These are phyloP conservation scores for Crocallis elinguaria DNA, from an alignment of 2,888 invertebrate genomes.

Conservation along the genomic window DNA sequence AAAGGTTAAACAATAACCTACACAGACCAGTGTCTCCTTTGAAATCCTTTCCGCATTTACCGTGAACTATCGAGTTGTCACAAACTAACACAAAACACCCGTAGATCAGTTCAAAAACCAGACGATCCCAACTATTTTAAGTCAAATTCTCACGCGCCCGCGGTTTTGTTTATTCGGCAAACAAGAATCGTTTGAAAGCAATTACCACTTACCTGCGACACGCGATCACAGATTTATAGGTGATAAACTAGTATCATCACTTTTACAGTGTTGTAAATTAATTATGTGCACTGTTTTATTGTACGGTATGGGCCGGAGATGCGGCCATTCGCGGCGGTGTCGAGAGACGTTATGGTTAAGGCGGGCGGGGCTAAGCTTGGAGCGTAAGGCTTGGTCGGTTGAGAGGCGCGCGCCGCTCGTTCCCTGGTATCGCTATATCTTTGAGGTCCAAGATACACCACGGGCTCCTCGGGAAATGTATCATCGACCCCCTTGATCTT, in stretches of 20 bases:
- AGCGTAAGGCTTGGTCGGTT: slow-evolving; percentile 42
- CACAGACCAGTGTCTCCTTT: slow-evolving; percentile 39
- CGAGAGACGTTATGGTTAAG: slow-evolving; percentile 65
- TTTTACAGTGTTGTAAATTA: slow-evolving; percentile 81
- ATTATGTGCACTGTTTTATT: slow-evolving; percentile 70
- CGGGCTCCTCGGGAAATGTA: slow-evolving; percentile 49
- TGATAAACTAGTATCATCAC: slow-evolving; percentile 83
- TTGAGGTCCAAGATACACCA: no score
- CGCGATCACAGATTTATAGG: slow-evolving; percentile 82
- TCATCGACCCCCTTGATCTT: slow-evolving; percentile 49
- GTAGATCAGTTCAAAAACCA: slow-evolving; percentile 13
- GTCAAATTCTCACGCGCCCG: slow-evolving; percentile 54
- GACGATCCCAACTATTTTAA: slow-evolving; percentile 25
- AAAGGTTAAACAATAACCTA: slow-evolving; percentile 24
- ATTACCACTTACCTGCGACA: slow-evolving; percentile 84
- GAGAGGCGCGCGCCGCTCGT: slow-evolving; percentile 62
- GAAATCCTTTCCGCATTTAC: slow-evolving; percentile 42
- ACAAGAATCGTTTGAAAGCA: slow-evolving; percentile 75
- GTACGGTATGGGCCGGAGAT: slow-evolving; percentile 53
- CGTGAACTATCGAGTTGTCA: slow-evolving; percentile 62
- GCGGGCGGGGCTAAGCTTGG: slow-evolving; percentile 67
- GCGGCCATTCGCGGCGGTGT: slow-evolving; percentile 73
- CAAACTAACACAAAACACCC: slow-evolving; percentile 62
- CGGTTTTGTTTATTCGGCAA: slow-evolving; percentile 67
- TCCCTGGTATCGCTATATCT: slow-evolving; percentile 8